Conservation (phyloP, 2,113 vertebrate species). For the Sebastes schlegelii region DNA sequence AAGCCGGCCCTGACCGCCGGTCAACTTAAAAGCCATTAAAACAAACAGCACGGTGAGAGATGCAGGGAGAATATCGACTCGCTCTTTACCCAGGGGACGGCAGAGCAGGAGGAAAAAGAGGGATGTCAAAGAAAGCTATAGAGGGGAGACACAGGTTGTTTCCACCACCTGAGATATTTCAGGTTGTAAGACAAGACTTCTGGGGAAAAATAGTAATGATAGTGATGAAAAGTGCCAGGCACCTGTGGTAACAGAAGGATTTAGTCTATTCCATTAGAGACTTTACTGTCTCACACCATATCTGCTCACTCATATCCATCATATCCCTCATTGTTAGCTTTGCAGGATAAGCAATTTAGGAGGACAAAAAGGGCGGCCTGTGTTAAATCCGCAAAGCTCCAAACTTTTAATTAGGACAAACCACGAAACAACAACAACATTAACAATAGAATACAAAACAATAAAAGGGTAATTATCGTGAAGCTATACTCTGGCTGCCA, state of each 20-base stretch:
- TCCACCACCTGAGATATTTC: constrained; percentile 20
- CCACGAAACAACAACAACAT: constrained; percentile 76
- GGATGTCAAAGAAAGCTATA: constrained; percentile 52
- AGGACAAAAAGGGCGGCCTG: constrained; percentile 68
- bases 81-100: constrained; percentile 40
- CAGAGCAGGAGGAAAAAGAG: constrained; percentile 42
- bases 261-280: constrained; percentile 45
- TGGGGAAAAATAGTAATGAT: constrained; percentile 35
- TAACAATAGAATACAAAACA: constrained; percentile 77
- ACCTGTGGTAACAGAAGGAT: constrained; percentile 40
- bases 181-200: constrained; percentile 17
- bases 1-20: constrained; percentile 58
- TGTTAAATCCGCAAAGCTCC: constrained; percentile 61
- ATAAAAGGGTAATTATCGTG: constrained; percentile 75
- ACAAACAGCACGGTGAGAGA: constrained; percentile 62
- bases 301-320: constrained; percentile 55
- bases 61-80: constrained; percentile 70
- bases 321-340: constrained; percentile 57
- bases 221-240: constrained; percentile 38
- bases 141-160: constrained; percentile 35
- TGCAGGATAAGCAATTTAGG: constrained; percentile 68
- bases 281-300: constrained; percentile 38
- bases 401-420: constrained; percentile 81
- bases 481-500: constrained; percentile 72
- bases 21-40: constrained; percentile 75